Percentiles rank a stretch among this genome's conserved stretches.
Evolutionary conservation across 2,888 invertebrate species (phyloP).

Genomic region (Fissipunctia ypsillon): DNA sequence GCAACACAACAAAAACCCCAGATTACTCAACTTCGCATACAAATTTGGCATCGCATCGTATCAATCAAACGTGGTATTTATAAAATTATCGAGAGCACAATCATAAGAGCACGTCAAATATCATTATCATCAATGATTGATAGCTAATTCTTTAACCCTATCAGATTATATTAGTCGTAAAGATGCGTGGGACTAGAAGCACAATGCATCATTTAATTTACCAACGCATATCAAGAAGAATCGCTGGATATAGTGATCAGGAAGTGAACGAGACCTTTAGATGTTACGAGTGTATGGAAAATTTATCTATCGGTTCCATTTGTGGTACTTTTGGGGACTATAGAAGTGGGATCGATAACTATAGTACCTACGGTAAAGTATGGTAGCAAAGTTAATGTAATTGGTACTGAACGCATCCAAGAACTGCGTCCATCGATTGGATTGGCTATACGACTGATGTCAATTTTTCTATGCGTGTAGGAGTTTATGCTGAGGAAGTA

Average conservation of each 20-base stretch:
- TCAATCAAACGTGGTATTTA: conserved; percentile 75
- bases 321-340: conserved; percentile 30
- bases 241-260: conserved; percentile 62
- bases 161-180: conserved; percentile 84
- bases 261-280: conserved; percentile 68
- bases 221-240: conserved; percentile 68
- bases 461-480: too few species aligned
- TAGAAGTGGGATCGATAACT: conserved; percentile 14
- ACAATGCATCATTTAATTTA: conserved; percentile 87
- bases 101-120: conserved; percentile 87
- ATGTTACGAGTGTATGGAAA: conserved; percentile 68
- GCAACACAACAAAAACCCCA: conserved; percentile 30
- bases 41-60: conserved; percentile 64
- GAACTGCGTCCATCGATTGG: background rate
- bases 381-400: background rate
- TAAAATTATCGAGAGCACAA: conserved; percentile 81
- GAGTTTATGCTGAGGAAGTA: background rate
- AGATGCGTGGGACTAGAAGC: conserved; percentile 87
- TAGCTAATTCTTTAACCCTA: conserved; percentile 84
- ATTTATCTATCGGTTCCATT: conserved; percentile 49
- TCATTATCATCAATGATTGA: conserved; percentile 89
- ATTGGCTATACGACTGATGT: background rate
- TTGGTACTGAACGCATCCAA: background rate
- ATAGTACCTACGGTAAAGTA: background rate
- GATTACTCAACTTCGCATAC: conserved; percentile 65